Percentiles rank a stretch among this genome's conserved stretches.
phyloP scores from a whole-genome alignment of 2,797 vertebrate genomes.

The Epinephelus awoara region DNA sequence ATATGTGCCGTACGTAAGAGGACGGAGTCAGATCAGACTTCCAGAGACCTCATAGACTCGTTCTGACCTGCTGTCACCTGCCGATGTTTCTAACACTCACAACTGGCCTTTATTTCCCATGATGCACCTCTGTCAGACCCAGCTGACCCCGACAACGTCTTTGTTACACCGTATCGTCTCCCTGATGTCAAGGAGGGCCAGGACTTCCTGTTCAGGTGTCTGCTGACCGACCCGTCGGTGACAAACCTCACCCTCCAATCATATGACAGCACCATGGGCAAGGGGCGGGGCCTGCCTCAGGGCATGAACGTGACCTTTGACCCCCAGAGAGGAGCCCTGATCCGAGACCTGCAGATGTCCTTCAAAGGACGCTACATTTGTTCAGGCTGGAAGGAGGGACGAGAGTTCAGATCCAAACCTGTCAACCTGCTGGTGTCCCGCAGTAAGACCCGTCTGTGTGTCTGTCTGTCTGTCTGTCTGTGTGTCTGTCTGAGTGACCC shows the following conservation, averaged over 20 bases:
- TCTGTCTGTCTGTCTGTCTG: not conserved
- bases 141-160: constrained; percentile 43
- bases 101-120: not conserved
- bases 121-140: constrained; percentile 47
- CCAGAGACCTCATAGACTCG: too few relatives aligned
- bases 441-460: constrained; percentile 81
- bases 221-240: constrained; percentile 85
- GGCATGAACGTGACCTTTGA: constrained; percentile 84
- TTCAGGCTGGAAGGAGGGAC: constrained; percentile 64
- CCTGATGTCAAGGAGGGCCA: constrained; percentile 61
- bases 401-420: constrained; percentile 45
- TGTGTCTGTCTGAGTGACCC: not conserved
- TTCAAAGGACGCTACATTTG: constrained; percentile 85
- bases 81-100: too few relatives aligned
- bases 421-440: constrained; percentile 78
- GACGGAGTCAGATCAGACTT: too few relatives aligned
- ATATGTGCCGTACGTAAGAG: too few relatives aligned
- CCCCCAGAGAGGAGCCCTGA: constrained; percentile 81
- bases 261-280: rapidly evolving
- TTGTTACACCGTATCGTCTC: not conserved
- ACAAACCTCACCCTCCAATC: constrained; percentile 77
- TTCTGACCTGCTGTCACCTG: too few relatives aligned
- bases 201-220: constrained; percentile 85
- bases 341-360: constrained; percentile 72
- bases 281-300: constrained; percentile 20